Evolutionary conservation across 2,888 invertebrate species (phyloP).

Genomic region (Micropterix aruncella): DNA sequence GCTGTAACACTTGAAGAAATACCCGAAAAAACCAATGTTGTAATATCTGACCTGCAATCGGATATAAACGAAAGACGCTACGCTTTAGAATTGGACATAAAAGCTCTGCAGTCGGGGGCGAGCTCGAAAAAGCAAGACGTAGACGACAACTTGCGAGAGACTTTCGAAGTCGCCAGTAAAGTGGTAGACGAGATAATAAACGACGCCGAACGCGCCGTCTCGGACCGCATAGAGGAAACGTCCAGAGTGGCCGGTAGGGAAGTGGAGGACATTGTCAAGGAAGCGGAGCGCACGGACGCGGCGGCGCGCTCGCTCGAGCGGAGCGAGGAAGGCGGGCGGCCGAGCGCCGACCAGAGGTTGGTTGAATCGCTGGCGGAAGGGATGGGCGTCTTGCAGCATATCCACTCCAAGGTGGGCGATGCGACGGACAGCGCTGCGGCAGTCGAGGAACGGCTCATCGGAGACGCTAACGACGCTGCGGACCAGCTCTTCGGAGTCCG

Average conservation of each 20-base stretch:
- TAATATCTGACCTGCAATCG: not conserved
- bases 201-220: not conserved
- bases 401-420: not conserved
- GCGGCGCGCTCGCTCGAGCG: slow-evolving; percentile 1
- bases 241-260: slow-evolving; percentile 2
- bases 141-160: slow-evolving; percentile 15
- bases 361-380: not conserved
- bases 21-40: too few relatives aligned
- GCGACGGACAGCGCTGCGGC: not conserved
- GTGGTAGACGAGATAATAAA: slow-evolving; percentile 10
- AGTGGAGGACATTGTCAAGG: not conserved
- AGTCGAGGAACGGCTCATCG: not conserved
- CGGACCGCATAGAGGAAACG: slow-evolving; percentile 2
- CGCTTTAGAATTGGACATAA: slow-evolving; percentile 20
- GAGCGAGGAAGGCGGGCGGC: not conserved
- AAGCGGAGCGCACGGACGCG: slow-evolving; percentile 10
- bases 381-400: not conserved
- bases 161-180: slow-evolving; percentile 6
- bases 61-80: slow-evolving; percentile 22
- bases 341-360: not conserved
- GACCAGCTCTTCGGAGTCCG: not conserved
- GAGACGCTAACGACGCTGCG: not conserved
- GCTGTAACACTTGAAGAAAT: not conserved
- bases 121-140: slow-evolving; percentile 18
- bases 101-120: slow-evolving; percentile 18